phyloP scores from a whole-genome alignment of 2,113 vertebrate genomes.

The Delphinapterus leucas region DNA sequence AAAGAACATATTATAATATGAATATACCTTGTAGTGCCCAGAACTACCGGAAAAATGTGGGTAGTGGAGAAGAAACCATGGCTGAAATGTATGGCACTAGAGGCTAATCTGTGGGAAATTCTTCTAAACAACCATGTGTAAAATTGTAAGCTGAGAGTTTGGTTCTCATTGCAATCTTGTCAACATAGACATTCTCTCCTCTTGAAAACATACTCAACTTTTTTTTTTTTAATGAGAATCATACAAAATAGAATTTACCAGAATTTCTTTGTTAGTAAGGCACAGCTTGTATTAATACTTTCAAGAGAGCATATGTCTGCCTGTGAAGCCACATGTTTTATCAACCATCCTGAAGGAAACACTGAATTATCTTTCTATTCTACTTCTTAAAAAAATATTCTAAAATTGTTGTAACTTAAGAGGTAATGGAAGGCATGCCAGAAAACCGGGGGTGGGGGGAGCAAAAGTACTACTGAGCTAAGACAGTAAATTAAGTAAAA shows the following conservation, averaged over 20 bases:
- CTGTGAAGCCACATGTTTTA: background rate
- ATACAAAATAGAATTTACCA: background rate
- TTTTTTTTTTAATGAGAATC: background rate
- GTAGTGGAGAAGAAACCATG: background rate
- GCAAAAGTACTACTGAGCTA: background rate
- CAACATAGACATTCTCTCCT: background rate
- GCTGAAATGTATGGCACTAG: background rate
- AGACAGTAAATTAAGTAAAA: background rate
- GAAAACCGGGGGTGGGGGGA: background rate
- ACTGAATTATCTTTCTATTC: background rate
- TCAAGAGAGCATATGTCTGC: background rate
- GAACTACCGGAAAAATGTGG: background rate
- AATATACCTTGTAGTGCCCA: background rate
- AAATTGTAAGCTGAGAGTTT: background rate
- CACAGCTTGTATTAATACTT: background rate
- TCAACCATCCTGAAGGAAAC: background rate
- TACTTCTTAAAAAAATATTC: background rate
- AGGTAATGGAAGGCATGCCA: background rate
- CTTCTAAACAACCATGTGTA: background rate
- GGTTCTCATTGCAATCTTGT: background rate
- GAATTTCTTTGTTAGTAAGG: background rate
- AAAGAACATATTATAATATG: background rate
- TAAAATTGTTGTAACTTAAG: background rate
- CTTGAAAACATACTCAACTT: background rate
- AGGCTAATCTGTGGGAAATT: background rate